These are phyloP conservation scores for Danio kyathit DNA, from an alignment of 2,797 vertebrate species.

Conservation along the genomic window DNA sequence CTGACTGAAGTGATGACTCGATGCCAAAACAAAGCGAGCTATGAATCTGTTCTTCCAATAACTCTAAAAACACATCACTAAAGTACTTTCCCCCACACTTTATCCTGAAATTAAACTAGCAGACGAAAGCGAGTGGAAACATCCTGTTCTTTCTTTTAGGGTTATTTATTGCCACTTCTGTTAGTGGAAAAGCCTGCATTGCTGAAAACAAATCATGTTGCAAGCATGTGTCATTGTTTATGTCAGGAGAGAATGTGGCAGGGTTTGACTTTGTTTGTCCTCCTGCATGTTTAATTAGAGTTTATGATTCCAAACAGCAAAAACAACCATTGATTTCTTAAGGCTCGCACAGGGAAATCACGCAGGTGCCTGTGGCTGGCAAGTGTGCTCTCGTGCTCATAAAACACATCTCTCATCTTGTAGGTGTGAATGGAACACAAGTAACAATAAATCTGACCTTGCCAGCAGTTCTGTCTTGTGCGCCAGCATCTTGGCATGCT, in stretches of 20 bases:
- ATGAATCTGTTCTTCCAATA: constrained; percentile 9
- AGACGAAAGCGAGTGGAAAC: background rate
- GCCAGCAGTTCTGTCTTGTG: constrained; percentile 1
- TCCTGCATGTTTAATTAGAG: constrained; percentile 20
- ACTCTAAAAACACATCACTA: background rate
- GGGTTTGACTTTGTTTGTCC: background rate
- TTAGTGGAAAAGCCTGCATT: background rate
- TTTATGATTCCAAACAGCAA: constrained; percentile 27
- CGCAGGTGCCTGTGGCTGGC: constrained; percentile 21
- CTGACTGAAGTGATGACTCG: constrained; percentile 11
- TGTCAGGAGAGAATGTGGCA: background rate
- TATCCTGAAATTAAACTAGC: background rate
- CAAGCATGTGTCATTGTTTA: background rate
- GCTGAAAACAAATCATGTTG: background rate
- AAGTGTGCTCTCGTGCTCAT: constrained; percentile 13
- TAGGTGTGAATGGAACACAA: constrained; percentile 36
- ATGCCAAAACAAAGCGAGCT: background rate
- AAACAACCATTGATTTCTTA: constrained; percentile 26
- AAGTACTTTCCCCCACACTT: background rate
- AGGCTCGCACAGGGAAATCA: background rate
- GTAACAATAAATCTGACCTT: constrained; percentile 32
- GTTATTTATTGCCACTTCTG: background rate
- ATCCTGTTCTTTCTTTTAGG: constrained; percentile 30
- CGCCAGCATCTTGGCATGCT: constrained; percentile 29
- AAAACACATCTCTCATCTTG: constrained; percentile 49